These are phyloP conservation scores for Drosophila micromelanica DNA, from an alignment of 1,140 invertebrate species.

Conservation along the genomic window DNA sequence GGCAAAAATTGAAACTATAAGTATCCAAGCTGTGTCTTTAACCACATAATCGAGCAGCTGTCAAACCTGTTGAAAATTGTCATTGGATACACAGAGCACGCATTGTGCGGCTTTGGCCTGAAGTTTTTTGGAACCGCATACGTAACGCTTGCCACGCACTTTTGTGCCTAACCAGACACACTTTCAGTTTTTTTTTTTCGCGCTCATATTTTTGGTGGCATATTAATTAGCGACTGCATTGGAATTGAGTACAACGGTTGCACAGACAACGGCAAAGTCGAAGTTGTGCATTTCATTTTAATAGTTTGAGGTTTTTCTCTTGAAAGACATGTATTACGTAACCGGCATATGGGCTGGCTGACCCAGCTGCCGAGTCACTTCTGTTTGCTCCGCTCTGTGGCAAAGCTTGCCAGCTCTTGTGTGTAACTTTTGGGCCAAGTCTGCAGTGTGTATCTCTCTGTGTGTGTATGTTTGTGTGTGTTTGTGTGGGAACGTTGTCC, in stretches of 20 bases:
- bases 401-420: slow-evolving; percentile 26
- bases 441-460: not conserved
- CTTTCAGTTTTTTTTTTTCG: slow-evolving; percentile 27
- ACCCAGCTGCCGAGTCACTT: slow-evolving; percentile 65
- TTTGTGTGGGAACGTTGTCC: slow-evolving; percentile 48
- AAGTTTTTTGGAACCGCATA: not conserved
- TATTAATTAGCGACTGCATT: slow-evolving; percentile 44
- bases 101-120: slow-evolving; percentile 24
- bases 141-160: slow-evolving; percentile 24
- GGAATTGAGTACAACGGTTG: slow-evolving; percentile 35
- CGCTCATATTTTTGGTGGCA: slow-evolving; percentile 32
- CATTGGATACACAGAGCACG: slow-evolving; percentile 9
- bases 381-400: slow-evolving; percentile 45
- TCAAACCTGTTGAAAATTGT: slow-evolving; percentile 25
- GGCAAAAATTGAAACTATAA: not conserved
- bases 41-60: slow-evolving; percentile 10
- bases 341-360: slow-evolving; percentile 44
- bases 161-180: slow-evolving; percentile 22
- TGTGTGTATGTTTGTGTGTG: slow-evolving; percentile 38
- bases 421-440: slow-evolving; percentile 68
- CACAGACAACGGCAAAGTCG: slow-evolving; percentile 11
- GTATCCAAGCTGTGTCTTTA: not conserved
- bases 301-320: slow-evolving; percentile 29
- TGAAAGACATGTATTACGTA: slow-evolving; percentile 55
- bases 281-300: slow-evolving; percentile 30